Conservation (phyloP, 2,113 vertebrate species). For the Cephalopholis sonnerati region DNA sequence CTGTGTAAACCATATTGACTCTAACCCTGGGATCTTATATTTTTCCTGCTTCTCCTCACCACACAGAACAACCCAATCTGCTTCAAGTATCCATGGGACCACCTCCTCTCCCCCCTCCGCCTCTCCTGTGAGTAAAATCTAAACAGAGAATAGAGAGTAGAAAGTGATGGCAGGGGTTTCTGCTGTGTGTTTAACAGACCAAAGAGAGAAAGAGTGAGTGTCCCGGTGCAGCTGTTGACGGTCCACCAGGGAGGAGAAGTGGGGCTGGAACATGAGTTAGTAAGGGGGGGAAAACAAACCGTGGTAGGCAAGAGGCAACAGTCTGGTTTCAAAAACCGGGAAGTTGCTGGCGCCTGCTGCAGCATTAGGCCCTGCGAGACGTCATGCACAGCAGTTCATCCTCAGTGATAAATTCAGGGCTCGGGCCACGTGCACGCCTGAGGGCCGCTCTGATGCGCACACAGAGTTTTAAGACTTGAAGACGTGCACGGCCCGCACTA, state of each 20-base stretch:
- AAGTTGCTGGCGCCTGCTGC: conserved; percentile 58
- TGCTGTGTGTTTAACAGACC: conserved; percentile 43
- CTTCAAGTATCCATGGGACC: conserved; percentile 57
- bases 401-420: conserved; percentile 52
- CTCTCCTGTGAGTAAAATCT: conserved; percentile 46
- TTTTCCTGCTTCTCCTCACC: conserved; percentile 19
- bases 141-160: conserved; percentile 44
- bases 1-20: conserved; percentile 79
- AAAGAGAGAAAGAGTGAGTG: conserved; percentile 39
- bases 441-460: conserved; percentile 16
- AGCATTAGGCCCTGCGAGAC: conserved; percentile 54
- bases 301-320: conserved; percentile 56
- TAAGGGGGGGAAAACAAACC: conserved; percentile 12
- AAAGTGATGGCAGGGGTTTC: conserved; percentile 39
- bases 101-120: conserved; percentile 8
- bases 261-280: conserved; percentile 49
- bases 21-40: conserved; percentile 69
- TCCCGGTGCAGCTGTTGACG: conserved; percentile 50
- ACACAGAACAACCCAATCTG: conserved; percentile 27
- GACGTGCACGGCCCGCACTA: conserved; percentile 96
- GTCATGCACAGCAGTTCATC: conserved; percentile 65
- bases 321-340: conserved; percentile 52
- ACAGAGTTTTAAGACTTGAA: conserved; percentile 91
- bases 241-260: conserved; percentile 40
- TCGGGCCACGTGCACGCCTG: conserved; percentile 16